Evolutionary conservation across 2,888 invertebrate species (phyloP).

Genomic region (Cetonia aurata): DNA sequence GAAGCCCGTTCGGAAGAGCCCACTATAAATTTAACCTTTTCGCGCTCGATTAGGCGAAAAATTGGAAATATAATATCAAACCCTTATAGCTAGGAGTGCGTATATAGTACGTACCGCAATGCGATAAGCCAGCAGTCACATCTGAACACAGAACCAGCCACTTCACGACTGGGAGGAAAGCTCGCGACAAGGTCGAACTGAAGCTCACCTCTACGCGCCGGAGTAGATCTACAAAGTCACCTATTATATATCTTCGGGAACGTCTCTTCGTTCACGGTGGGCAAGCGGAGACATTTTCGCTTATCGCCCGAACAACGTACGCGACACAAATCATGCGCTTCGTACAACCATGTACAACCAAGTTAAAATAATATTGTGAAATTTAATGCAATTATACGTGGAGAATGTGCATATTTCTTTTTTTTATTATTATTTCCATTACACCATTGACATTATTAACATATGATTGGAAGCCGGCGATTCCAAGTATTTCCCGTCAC

Average conservation of each 20-base stretch:
- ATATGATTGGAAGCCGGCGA: too few relatives aligned
- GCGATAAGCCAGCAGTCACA: neutral
- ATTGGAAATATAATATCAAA: conserved; percentile 20
- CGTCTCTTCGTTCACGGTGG: neutral
- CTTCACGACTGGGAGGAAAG: conserved; percentile 24
- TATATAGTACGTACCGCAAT: conserved; percentile 1
- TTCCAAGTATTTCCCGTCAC: neutral
- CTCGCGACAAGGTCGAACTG: conserved; percentile 26
- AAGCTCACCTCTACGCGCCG: conserved; percentile 18
- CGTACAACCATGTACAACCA: too few relatives aligned
- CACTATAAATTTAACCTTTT: conserved; percentile 23
- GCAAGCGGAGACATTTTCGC: too few relatives aligned
- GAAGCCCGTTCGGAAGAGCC: conserved; percentile 21
- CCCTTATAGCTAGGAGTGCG: neutral
- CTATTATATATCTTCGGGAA: conserved; percentile 17
- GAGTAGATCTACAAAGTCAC: conserved; percentile 18
- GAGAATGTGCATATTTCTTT: neutral
- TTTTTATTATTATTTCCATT: neutral
- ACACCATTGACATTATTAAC: too few relatives aligned
- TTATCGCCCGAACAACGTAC: too few relatives aligned
- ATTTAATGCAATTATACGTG: neutral
- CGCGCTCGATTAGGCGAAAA: conserved; percentile 17
- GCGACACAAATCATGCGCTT: too few relatives aligned
- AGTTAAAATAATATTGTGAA: conserved; percentile 19
- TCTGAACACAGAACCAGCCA: neutral